phyloP scores from a whole-genome alignment of 2,113 vertebrate genomes.

The Uria lomvia region DNA sequence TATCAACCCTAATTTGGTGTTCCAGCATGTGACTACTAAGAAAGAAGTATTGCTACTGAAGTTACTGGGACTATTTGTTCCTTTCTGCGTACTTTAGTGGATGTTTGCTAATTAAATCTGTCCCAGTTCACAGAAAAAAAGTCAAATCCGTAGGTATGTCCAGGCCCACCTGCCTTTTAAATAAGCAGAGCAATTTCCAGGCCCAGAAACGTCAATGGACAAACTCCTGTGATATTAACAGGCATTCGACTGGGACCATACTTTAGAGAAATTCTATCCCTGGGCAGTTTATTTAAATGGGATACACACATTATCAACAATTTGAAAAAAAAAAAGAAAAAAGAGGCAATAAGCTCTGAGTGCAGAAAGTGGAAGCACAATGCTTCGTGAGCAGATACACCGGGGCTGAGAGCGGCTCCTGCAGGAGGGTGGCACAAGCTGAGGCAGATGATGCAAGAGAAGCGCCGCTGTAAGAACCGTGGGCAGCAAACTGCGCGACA shows the following conservation, averaged over 20 bases:
- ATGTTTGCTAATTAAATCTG: neutral
- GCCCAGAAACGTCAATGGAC: neutral
- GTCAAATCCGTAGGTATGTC: neutral
- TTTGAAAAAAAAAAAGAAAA: neutral
- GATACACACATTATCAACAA: neutral
- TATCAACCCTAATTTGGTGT: neutral
- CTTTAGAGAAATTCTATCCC: neutral
- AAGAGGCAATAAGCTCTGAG: neutral
- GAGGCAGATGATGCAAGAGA: neutral
- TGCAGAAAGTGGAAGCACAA: neutral
- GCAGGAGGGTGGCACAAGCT: neutral
- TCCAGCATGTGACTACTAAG: neutral
- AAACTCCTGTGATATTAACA: neutral
- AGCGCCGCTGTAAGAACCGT: neutral
- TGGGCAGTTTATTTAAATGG: neutral
- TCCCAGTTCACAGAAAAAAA: neutral
- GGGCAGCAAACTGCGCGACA: neutral
- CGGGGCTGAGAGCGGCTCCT: neutral
- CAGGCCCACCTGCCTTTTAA: neutral
- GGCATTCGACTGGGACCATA: neutral
- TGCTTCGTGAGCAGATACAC: neutral
- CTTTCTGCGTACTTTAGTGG: neutral
- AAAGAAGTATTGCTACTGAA: neutral
- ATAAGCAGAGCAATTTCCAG: neutral
- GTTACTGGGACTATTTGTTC: neutral